Percentiles rank a stretch among this genome's conserved stretches.
Conservation (phyloP, 2,888 invertebrate genomes). For the Sphecodes monilicornis region DNA sequence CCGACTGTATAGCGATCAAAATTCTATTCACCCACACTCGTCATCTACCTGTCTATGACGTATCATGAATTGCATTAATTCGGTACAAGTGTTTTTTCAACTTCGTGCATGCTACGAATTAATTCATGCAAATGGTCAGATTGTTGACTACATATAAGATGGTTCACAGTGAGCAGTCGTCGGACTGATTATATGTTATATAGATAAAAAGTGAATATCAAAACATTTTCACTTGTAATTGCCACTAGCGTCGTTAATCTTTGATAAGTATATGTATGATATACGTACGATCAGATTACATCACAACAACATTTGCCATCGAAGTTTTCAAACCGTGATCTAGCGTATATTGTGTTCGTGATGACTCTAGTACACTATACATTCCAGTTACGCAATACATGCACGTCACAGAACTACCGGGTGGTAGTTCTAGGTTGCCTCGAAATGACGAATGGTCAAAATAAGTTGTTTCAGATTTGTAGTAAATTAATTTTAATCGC, state of each 20-base stretch:
- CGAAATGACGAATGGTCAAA: background rate
- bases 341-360: background rate
- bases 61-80: background rate
- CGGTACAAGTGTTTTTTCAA: background rate
- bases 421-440: background rate
- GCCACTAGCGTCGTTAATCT: background rate
- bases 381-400: conserved; percentile 6
- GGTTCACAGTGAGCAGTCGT: background rate
- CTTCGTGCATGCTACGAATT: background rate
- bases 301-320: conserved; percentile 7
- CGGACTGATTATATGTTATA: background rate
- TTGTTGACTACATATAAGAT: too few relatives aligned
- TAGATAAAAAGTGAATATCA: background rate
- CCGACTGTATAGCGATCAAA: background rate
- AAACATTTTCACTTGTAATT: background rate
- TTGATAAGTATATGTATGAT: background rate
- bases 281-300: background rate
- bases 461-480: background rate
- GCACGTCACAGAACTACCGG: background rate
- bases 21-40: background rate
- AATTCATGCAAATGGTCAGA: too few relatives aligned
- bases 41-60: background rate
- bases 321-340: background rate
- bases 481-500: background rate
- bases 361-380: background rate